These are phyloP conservation scores for Gallirallus australis DNA, from an alignment of 2,797 vertebrate species.

Conservation along the genomic window DNA sequence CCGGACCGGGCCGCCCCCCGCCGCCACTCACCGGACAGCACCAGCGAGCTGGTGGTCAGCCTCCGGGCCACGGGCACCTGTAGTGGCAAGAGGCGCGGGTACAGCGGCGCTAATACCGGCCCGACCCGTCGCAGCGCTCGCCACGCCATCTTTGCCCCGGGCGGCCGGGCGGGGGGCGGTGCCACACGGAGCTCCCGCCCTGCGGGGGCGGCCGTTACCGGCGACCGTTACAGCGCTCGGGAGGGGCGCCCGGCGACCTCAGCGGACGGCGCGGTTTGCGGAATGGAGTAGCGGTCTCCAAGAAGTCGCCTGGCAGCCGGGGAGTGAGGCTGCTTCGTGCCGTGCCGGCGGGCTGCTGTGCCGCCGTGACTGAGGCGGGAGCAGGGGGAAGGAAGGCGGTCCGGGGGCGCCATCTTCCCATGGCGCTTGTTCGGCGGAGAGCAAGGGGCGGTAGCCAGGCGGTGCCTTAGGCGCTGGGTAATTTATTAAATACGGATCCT, in stretches of 20 bases:
- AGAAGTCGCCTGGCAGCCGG: too few species aligned
- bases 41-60: not conserved
- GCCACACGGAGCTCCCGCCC: not conserved
- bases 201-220: not conserved
- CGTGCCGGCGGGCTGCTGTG: not conserved
- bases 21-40: constrained; percentile 10
- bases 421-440: accelerated
- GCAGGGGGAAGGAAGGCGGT: not conserved
- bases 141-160: constrained; percentile 43
- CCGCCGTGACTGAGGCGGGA: not conserved
- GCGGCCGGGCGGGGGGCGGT: not conserved
- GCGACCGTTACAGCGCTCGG: too few species aligned
- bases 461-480: not conserved
- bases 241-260: not conserved
- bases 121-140: not conserved
- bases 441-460: accelerated
- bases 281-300: accelerated
- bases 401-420: not conserved
- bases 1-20: not conserved
- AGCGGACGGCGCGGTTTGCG: accelerated
- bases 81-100: not conserved
- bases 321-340: not conserved
- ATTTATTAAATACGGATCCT: constrained; percentile 24
- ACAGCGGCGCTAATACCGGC: not conserved
- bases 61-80: not conserved